Conservation (phyloP, 2,113 vertebrate species). For the Beaufortia kweichowensis region DNA sequence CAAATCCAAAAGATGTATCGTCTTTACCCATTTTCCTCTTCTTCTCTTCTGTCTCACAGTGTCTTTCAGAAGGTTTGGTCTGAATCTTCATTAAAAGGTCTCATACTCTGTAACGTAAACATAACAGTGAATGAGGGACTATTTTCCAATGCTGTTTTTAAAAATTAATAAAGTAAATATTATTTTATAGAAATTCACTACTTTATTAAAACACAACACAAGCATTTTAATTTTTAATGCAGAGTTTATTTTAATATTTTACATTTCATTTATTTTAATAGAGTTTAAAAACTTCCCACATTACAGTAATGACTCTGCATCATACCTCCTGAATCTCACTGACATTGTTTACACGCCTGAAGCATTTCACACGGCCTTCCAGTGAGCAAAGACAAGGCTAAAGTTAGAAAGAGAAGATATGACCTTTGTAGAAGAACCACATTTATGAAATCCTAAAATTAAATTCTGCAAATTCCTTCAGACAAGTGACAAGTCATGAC, state of each 20-base stretch:
- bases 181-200: too few species aligned
- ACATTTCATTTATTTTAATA: too few species aligned
- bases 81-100: slow-evolving; percentile 20
- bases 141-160: too few species aligned
- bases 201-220: too few species aligned
- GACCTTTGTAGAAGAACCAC: neutral
- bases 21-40: slow-evolving; percentile 6
- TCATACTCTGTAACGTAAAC: neutral
- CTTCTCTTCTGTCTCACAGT: neutral
- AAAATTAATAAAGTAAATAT: too few species aligned
- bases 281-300: neutral
- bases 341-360: neutral
- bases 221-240: too few species aligned
- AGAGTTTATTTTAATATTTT: too few species aligned
- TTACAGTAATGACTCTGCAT: neutral
- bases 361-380: neutral
- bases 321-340: neutral
- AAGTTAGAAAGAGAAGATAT: neutral
- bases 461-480: neutral
- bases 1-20: slow-evolving; percentile 13
- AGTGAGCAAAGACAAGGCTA: neutral
- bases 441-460: neutral
- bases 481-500: slow-evolving; percentile 2
- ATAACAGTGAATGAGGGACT: too few species aligned
- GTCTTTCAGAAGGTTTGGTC: neutral